A percentile compares a stretch with the other conserved stretches of the same genome.
Evolutionary conservation across 2,113 vertebrate genomes (phyloP).

Genomic region (Oncorhynchus masou): DNA sequence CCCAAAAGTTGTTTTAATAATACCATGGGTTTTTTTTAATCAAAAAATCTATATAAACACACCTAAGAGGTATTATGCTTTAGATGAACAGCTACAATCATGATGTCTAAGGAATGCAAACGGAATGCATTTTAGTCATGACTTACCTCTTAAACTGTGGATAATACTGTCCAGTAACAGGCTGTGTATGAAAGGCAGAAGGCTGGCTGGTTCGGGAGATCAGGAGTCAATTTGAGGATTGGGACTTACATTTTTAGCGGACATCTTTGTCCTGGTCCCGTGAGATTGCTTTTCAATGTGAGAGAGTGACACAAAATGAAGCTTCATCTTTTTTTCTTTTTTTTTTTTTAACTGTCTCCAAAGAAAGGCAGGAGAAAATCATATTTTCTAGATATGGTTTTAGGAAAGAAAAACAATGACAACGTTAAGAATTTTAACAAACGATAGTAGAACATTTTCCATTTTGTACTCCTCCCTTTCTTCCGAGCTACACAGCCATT

Average conservation of each 20-base stretch:
- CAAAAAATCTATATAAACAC: too few species aligned
- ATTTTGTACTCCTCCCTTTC: constrained; percentile 79
- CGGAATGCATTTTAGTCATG: constrained; percentile 34
- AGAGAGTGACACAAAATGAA: constrained; percentile 51
- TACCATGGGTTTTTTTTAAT: constrained; percentile 26
- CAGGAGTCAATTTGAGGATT: constrained; percentile 25
- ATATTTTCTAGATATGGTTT: constrained; percentile 65
- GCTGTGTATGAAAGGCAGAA: constrained; percentile 47
- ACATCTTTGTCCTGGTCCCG: constrained; percentile 35
- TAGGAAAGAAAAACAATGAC: constrained; percentile 57
- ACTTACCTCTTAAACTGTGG: constrained; percentile 25
- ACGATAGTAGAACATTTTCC: constrained; percentile 71
- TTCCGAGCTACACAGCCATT: constrained; percentile 76
- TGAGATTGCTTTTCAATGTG: constrained; percentile 51
- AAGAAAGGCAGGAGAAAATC: constrained; percentile 57
- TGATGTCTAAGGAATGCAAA: constrained; percentile 29
- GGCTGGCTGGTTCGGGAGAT: constrained; percentile 52
- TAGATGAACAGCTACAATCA: constrained; percentile 25
- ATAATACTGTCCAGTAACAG: constrained; percentile 1
- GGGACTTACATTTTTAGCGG: constrained; percentile 30
- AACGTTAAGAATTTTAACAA: constrained; percentile 70
- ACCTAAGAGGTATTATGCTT: not conserved
- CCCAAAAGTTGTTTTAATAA: constrained; percentile 30
- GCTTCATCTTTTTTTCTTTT: constrained; percentile 10
- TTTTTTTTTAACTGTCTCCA: constrained; percentile 45